Conservation (phyloP, 2,888 invertebrate genomes). For the Pharmacophagus antenor region DNA sequence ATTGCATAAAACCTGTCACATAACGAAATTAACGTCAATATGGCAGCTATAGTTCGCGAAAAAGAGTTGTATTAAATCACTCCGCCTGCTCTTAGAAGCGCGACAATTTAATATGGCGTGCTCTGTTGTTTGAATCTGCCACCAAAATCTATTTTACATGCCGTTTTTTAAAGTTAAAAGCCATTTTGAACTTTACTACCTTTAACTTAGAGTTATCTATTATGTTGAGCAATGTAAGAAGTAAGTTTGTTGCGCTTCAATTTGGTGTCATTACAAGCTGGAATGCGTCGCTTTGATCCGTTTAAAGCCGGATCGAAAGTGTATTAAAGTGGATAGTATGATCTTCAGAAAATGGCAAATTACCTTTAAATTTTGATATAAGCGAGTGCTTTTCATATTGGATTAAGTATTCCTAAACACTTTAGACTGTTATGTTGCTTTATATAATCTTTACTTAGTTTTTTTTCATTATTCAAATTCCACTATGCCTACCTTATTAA, state of each 20-base stretch:
- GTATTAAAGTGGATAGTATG: slow-evolving; percentile 36
- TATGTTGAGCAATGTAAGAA: slow-evolving; percentile 6
- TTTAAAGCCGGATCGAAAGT: slow-evolving; percentile 45
- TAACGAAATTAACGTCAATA: slow-evolving; percentile 62
- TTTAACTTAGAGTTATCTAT: slow-evolving; percentile 18
- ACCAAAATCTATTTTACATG: slow-evolving; percentile 9
- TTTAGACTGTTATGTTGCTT: too few species aligned
- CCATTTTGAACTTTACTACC: slow-evolving; percentile 31
- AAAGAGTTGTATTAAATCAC: slow-evolving; percentile 58
- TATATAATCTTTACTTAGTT: too few species aligned
- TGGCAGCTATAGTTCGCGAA: slow-evolving; percentile 53
- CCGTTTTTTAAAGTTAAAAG: background rate
- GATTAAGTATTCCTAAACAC: background rate
- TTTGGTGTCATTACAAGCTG: slow-evolving; percentile 56
- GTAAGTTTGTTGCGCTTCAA: slow-evolving; percentile 42
- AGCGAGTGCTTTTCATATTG: slow-evolving; percentile 15
- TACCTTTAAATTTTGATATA: slow-evolving; percentile 3
- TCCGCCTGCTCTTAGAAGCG: slow-evolving; percentile 35
- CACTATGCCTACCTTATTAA: too few species aligned
- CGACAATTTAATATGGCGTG: slow-evolving; percentile 43
- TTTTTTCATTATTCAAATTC: too few species aligned
- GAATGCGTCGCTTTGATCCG: slow-evolving; percentile 58
- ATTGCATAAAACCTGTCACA: slow-evolving; percentile 40
- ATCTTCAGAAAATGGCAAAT: slow-evolving; percentile 20
- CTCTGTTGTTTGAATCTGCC: slow-evolving; percentile 34